Base-by-base conservation (phyloP, 2,797 vertebrate species). In the Capromys pilorides region DNA sequence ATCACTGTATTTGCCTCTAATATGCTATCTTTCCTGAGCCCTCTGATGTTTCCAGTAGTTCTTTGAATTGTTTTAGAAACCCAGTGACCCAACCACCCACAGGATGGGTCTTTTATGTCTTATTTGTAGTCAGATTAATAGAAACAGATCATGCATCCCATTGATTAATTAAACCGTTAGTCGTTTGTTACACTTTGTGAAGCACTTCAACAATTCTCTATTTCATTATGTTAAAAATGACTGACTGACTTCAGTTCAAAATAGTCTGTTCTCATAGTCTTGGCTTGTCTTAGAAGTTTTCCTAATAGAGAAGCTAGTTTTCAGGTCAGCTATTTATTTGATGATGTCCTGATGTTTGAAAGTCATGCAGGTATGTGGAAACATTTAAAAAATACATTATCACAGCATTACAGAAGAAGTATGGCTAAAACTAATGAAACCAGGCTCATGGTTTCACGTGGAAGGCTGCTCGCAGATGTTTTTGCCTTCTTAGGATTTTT, bases 1-100 rank as follows among this genome's bases (percentile, higher is more conserved):
- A 22, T 62, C 33, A 26, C 0, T 11, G 21, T 24, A 9, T 28
- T 0, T 9, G 11, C 0, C 3, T 11, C 4, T 0, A 28, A 19
- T 3, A 13, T 75, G 10, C 13, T 5, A 5, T 19, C 0, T 86
- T 86, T 31, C 51, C n/a, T 19, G 39, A 54, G 2, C 10, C 54
- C 39, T 82, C 36, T 59, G 57, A 12, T 51, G 66, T 86, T 39
- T 84, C 5, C 45, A 33, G 41, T 14, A 13, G 75, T 19, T 51
- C 49, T 33, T 11, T 14, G 0, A 51, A 51, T 51, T 45, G 12
- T 61, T 80, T 88, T 77, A 64, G 33, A 41, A 0, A 45, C 19
- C 3, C 57, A 28, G 36, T 86, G 61, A 88, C 39, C 61, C 2
- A 28, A 28, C 18, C 14, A 45, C 39, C 10, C 1, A 24, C 2